These are phyloP conservation scores for Halocaridina rubra DNA, from an alignment of 2,888 invertebrate species.

Conservation along the genomic window DNA sequence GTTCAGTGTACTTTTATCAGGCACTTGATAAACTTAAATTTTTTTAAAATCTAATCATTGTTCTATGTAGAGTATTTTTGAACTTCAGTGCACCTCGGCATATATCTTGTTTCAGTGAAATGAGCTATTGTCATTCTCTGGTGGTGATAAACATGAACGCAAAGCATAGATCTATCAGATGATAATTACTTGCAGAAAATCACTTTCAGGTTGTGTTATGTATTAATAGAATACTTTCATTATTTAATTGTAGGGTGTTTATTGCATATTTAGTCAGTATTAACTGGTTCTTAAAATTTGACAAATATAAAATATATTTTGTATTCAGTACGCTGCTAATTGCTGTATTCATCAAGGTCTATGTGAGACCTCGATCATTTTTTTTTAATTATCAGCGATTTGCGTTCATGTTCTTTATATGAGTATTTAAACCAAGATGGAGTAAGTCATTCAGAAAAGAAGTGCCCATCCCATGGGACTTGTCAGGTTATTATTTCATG, in stretches of 20 bases:
- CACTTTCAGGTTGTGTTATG: constrained; percentile 35
- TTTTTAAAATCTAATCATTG: constrained; percentile 30
- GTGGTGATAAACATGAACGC: constrained; percentile 10
- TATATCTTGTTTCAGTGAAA: neutral
- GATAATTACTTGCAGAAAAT: neutral
- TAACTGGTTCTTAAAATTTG: no score
- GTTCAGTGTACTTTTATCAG: constrained; percentile 29
- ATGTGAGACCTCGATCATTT: no score
- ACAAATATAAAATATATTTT: no score
- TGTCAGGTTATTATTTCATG: no score
- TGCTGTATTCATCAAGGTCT: no score
- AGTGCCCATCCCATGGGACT: no score
- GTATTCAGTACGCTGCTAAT: no score
- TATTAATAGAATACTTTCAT: constrained; percentile 20
- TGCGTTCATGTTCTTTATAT: constrained; percentile 16
- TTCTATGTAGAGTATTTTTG: constrained; percentile 30
- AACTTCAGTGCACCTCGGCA: neutral
- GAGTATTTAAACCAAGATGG: no score
- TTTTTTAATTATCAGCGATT: constrained; percentile 22
- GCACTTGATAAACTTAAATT: constrained; percentile 16
- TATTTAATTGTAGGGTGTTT: constrained; percentile 11
- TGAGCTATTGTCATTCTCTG: neutral
- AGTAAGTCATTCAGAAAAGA: no score
- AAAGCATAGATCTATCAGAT: constrained; percentile 17
- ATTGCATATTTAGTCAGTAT: no score